These are phyloP conservation scores for Florisuga fusca DNA, from an alignment of 2,797 vertebrate genomes.

Conservation along the genomic window DNA sequence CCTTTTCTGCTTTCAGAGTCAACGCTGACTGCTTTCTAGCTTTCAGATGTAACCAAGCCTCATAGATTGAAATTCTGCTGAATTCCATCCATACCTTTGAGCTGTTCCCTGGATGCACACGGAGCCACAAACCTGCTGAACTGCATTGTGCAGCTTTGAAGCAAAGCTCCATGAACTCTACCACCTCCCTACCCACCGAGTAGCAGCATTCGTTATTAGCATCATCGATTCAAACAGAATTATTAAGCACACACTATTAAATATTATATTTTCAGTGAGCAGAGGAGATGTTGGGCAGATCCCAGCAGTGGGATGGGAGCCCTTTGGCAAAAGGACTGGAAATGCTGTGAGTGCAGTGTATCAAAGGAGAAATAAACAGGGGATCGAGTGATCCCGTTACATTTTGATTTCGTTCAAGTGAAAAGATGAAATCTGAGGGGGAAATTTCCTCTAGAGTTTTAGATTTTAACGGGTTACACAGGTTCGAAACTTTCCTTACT, in stretches of 20 bases:
- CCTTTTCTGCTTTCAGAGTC: neutral
- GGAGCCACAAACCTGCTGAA: neutral
- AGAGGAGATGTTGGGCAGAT: rapidly evolving
- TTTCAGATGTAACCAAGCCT: neutral
- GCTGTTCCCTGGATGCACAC: neutral
- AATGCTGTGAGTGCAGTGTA: too few species aligned
- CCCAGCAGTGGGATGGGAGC: rapidly evolving
- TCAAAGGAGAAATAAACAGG: too few species aligned
- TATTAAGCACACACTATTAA: too few species aligned
- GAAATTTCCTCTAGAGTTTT: neutral
- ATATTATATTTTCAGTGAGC: rapidly evolving
- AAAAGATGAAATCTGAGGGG: too few species aligned
- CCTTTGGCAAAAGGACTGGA: neutral
- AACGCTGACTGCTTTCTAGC: neutral
- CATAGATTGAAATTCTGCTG: rapidly evolving
- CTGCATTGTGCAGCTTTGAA: neutral
- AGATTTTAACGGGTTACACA: rapidly evolving
- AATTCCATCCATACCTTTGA: neutral
- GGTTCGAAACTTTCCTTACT: rapidly evolving
- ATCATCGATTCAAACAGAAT: rapidly evolving
- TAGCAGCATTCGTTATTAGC: rapidly evolving
- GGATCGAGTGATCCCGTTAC: rapidly evolving
- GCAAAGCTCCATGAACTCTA: neutral
- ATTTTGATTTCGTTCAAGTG: neutral
- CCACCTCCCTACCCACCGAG: neutral